These are phyloP conservation scores for Campylomormyrus numenius DNA, from an alignment of 2,113 vertebrate genomes.

Conservation along the genomic window DNA sequence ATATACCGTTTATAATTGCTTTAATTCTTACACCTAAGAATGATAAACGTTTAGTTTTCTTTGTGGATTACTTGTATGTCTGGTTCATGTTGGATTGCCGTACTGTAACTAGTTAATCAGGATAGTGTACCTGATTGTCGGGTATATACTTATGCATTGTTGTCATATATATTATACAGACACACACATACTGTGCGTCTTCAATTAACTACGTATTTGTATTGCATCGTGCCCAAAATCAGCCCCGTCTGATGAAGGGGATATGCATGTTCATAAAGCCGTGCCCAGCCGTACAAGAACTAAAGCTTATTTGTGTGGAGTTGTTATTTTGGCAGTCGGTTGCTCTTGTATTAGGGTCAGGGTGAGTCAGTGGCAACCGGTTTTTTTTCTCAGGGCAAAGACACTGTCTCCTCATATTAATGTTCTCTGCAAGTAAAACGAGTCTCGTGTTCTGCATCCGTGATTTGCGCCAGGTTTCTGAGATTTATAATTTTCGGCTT, in stretches of 20 bases:
- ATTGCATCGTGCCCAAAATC: background rate
- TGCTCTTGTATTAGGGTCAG: slow-evolving; percentile 40
- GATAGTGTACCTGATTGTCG: background rate
- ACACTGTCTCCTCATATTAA: slow-evolving; percentile 39
- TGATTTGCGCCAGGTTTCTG: slow-evolving; percentile 32
- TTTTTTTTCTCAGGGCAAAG: slow-evolving; percentile 16
- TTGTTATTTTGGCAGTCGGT: slow-evolving; percentile 41
- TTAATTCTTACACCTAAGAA: background rate
- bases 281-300: background rate
- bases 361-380: slow-evolving; percentile 32
- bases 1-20: background rate
- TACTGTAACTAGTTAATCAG: background rate
- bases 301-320: background rate
- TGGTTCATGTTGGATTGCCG: background rate
- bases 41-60: background rate
- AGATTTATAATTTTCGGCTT: background rate
- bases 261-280: background rate
- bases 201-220: background rate
- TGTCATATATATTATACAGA: background rate
- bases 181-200: background rate
- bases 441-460: background rate
- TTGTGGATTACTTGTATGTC: background rate
- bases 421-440: slow-evolving; percentile 31
- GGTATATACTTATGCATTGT: background rate
- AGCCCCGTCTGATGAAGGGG: background rate